Percentiles rank a stretch among this genome's conserved stretches.
Evolutionary conservation across 2,797 vertebrate genomes (phyloP).

Genomic region (Kryptolebias ocellatus): DNA sequence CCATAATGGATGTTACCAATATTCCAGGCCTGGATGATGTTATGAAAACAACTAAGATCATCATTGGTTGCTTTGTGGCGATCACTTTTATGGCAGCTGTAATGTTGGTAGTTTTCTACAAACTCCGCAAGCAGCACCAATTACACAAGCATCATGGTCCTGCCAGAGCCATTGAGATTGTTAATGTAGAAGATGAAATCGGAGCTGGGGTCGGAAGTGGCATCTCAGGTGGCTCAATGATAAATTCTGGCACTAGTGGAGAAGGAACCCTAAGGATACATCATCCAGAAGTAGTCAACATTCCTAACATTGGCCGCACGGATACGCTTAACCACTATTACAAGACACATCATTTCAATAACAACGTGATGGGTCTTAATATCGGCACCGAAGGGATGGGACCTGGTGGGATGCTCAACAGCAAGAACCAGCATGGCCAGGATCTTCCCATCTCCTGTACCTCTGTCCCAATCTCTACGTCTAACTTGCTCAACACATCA

Average conservation of each 20-base stretch:
- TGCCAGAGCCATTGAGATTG: constrained; percentile 92
- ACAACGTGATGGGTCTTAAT: constrained; percentile 84
- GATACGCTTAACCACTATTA: constrained; percentile 94
- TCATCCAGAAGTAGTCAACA: constrained; percentile 85
- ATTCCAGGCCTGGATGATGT: constrained; percentile 92
- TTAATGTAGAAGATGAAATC: constrained; percentile 96
- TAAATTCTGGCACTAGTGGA: constrained; percentile 74
- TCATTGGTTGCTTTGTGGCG: constrained; percentile 96
- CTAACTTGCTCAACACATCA: constrained; percentile 75
- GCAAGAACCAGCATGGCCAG: constrained; percentile 79
- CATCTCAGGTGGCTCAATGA: constrained; percentile 81
- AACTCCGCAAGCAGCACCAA: constrained; percentile 94
- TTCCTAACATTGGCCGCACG: constrained; percentile 88
- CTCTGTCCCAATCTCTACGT: constrained; percentile 78
- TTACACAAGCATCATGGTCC: constrained; percentile 94
- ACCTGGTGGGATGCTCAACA: constrained; percentile 72
- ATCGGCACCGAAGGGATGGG: constrained; percentile 72
- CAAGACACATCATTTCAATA: constrained; percentile 91
- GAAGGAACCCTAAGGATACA: constrained; percentile 80
- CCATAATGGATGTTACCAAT: constrained; percentile 88
- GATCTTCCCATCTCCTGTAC: constrained; percentile 81
- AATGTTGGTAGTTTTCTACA: constrained; percentile 96
- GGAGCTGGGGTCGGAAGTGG: constrained; percentile 81
- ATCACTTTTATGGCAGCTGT: constrained; percentile 97
- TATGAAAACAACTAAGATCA: constrained; percentile 97